Evolutionary conservation across 2,888 invertebrate genomes (phyloP).

Genomic region (Brachyopa scutellaris): DNA sequence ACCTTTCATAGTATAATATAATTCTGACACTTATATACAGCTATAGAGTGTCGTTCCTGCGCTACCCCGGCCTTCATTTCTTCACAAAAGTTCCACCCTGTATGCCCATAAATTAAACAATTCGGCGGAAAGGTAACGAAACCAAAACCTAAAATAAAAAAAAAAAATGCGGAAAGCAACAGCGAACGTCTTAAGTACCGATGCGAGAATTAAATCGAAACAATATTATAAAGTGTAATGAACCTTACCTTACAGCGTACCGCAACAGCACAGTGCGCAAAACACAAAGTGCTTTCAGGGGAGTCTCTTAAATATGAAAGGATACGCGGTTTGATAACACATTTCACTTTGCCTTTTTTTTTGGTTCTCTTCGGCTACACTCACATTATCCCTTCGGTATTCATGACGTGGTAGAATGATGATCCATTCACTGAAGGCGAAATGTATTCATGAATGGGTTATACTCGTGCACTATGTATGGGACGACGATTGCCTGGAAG

Average conservation of each 20-base stretch:
- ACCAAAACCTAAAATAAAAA: neutral
- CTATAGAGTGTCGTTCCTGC: too few relatives aligned
- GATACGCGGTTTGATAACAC: constrained; percentile 34
- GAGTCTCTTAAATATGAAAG: constrained; percentile 6
- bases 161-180: too few relatives aligned
- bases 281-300: neutral
- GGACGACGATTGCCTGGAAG: neutral
- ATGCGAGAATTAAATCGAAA: constrained; percentile 34
- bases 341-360: constrained; percentile 3
- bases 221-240: constrained; percentile 52
- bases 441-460: constrained; percentile 45
- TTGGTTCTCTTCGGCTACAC: constrained; percentile 1
- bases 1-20: too few relatives aligned
- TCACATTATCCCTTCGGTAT: constrained; percentile 43
- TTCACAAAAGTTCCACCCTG: neutral
- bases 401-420: constrained; percentile 50
- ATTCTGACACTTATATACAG: too few relatives aligned
- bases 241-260: constrained; percentile 16
- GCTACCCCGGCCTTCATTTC: too few relatives aligned
- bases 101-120: constrained; percentile 4
- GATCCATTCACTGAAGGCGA: constrained; percentile 46
- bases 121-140: too few relatives aligned
- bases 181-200: constrained; percentile 13
- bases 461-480: neutral
- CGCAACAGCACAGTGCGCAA: neutral